These are phyloP conservation scores for Cyphomyrmex costatus DNA, from an alignment of 1,140 invertebrate species.

Conservation along the genomic window DNA sequence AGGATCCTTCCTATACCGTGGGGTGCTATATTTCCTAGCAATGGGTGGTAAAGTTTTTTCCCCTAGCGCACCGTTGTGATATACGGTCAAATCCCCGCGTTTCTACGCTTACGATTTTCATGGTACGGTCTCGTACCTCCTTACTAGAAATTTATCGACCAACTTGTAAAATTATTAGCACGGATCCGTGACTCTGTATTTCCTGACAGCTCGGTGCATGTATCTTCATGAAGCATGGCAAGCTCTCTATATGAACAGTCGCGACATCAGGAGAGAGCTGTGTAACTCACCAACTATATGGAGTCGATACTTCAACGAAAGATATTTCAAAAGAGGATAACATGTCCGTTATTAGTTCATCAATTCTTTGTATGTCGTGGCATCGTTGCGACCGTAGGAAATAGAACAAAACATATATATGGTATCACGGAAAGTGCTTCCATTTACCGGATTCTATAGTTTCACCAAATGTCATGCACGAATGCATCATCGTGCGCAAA, in stretches of 20 bases:
- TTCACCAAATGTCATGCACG: not conserved
- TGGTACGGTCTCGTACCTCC: constrained; percentile 47
- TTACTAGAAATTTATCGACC: constrained; percentile 66
- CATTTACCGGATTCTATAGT: not conserved
- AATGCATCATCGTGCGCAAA: not conserved
- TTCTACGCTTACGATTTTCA: constrained; percentile 60
- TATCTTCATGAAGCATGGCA: constrained; percentile 38
- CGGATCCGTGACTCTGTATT: constrained; percentile 38
- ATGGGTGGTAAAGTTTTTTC: constrained; percentile 76
- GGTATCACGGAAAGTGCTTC: not conserved
- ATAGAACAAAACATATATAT: not conserved
- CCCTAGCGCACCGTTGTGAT: constrained; percentile 57
- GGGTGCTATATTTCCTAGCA: constrained; percentile 73
- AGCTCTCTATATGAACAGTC: constrained; percentile 47
- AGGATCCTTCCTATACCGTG: constrained; percentile 60
- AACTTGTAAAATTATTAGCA: constrained; percentile 67
- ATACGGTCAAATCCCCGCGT: constrained; percentile 67
- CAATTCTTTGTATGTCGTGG: not conserved
- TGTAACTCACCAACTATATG: not conserved
- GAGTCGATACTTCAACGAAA: constrained; percentile 1
- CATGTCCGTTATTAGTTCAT: not conserved
- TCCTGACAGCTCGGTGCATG: constrained; percentile 28
- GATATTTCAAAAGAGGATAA: constrained; percentile 20
- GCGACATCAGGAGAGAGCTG: not conserved
- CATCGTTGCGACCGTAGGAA: not conserved